phyloP scores from a whole-genome alignment of 2,797 vertebrate genomes.

The Sarcophilus harrisii region DNA sequence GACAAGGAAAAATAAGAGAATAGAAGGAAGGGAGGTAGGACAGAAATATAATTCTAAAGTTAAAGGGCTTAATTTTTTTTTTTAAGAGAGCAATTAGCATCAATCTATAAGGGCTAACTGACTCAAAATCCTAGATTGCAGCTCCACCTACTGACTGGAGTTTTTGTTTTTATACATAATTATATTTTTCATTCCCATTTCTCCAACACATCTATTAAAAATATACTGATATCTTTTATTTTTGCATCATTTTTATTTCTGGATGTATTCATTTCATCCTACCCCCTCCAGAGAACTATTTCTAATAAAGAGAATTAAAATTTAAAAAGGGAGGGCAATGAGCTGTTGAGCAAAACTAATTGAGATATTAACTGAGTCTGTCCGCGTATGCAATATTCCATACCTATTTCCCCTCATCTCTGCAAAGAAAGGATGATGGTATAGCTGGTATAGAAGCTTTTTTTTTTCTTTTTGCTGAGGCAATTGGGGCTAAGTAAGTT shows the following conservation, averaged over 20 bases:
- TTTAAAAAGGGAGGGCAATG: neutral
- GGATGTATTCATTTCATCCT: neutral
- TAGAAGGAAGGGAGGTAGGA: neutral
- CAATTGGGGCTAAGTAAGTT: too few species aligned
- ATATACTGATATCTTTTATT: neutral
- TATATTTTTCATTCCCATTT: neutral
- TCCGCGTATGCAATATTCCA: neutral
- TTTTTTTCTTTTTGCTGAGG: too few species aligned
- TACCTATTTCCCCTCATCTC: neutral
- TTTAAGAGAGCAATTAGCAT: neutral
- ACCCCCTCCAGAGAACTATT: neutral
- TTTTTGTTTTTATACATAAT: constrained; percentile 13
- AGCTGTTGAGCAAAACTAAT: neutral
- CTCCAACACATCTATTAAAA: neutral
- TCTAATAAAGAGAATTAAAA: neutral
- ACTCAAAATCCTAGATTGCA: constrained; percentile 16
- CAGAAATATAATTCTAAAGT: neutral
- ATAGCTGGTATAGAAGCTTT: neutral
- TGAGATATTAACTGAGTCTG: neutral
- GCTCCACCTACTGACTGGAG: neutral
- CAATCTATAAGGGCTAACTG: neutral
- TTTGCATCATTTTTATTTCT: neutral
- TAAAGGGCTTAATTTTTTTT: neutral
- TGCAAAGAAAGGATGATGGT: neutral
- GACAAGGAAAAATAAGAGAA: neutral